Evolutionary conservation across 1,140 invertebrate species (phyloP), one percentile per base, ranked within the genome.

Genomic region (Diprion similis): DNA sequence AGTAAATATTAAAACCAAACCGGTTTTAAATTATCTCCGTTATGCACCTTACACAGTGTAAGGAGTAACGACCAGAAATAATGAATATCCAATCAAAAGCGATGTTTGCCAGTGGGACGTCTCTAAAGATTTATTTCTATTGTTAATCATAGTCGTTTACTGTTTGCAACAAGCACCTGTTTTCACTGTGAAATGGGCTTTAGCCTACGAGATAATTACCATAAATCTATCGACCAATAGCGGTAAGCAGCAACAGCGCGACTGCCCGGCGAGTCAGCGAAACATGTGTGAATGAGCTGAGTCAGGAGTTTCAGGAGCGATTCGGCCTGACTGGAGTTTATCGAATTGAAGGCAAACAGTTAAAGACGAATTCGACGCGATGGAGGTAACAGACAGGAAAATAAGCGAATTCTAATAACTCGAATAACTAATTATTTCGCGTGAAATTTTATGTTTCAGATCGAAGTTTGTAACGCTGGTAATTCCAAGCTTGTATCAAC

Each of bases 401-500:
- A 15, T 15, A 59, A 59, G 6, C 9, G 11, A 17, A 15, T 17
- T 59, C 24, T 37, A 1, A 37, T 37, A 37, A 37, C 24, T 37
- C 6, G 24, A 37, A 3, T 37, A 37, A 37, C 24, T 37, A 37
- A 37, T 1, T 59, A 59, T 59, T 37, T 17, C 51, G 0, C 11
- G n/a, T 59, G 6, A 15, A 15, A 59, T 59, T 59, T 47, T 46
- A 69, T 70, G 68, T 82, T 81, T 9, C 72, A 87, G 86, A 84
- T 87, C 74, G 83, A 85, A 75, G 77, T 87, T 10, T 48, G 85
- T 37, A 73, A 74, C 45, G 79, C 79, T 24, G 81, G 79, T 8
- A 78, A 77, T 18, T 82, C 78, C 9, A 86, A 84, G 76, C 75
- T 68, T 45, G 71, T 87, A 68, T 76, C 81, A 45, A 79, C 78